Evolutionary conservation across 2,888 invertebrate genomes (phyloP), one percentile per base, ranked within the genome.

Genomic region (Dryococelus australis): DNA sequence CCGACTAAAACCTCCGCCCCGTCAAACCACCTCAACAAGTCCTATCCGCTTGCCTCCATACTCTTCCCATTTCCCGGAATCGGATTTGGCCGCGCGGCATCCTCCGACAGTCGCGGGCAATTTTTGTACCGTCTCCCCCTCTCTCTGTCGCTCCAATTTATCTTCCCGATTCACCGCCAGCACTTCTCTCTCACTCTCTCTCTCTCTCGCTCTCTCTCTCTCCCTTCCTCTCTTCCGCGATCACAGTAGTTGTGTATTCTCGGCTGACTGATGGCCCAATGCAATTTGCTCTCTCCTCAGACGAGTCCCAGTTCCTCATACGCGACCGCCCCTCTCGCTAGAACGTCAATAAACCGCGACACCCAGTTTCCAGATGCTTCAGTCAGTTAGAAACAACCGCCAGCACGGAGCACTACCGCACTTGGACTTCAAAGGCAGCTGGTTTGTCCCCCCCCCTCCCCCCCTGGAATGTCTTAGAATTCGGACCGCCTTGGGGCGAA

Each of bases 31-130:
- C 65, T 65, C 65, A 65, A 65, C 65, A 65, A 65, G 65, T n/a
- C 65, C 65, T 65, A 65, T 65, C 65, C 65, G 65, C 65, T 65
- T 65, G 65, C 65, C 65, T 65, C 65, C 65, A 65, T 65, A 65
- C 65, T 65, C 65, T 65, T 65, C n/a, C 65, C 65, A 65, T 65
- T 65, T 65, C 24, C 65, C 65, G 65, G 65, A 65, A 65, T 65
- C 65, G 65, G 65, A 65, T 65, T 65, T 65, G 16, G 65, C 65
- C 65, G 65, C 65, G 47, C 8, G 65, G 65, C 65, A 20, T 65
- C 65, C 24, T 65, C 65, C 65, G 65, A 65, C 13, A 65, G 65
- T 65, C 65, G 65, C n/a, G 65, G 12, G 65, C 65, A 65, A 65
- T 65, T 65, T 65, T n/a, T 65, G 16, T 65, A 24, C 65, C 65